Evolutionary conservation across 64 coral and sea anemone genomes (phyloP).

Genomic region (Pocillopora verrucosa): DNA sequence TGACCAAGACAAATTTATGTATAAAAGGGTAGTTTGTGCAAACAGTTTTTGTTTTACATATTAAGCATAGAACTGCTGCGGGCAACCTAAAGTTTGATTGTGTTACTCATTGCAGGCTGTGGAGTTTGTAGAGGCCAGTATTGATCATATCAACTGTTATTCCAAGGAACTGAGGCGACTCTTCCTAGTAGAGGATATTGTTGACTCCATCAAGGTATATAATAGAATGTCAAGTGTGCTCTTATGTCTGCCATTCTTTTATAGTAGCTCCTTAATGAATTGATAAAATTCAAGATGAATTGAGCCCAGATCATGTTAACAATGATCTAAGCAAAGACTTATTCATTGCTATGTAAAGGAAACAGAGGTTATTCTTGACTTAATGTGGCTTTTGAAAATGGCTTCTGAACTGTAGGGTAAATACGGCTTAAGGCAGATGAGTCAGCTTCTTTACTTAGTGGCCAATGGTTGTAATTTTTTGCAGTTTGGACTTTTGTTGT

Average conservation of each 20-base stretch:
- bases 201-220: slow-evolving; percentile 95
- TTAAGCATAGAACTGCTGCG: background rate
- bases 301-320: no score
- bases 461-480: background rate
- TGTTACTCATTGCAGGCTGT: slow-evolving; percentile 53
- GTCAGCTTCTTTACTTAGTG: no score
- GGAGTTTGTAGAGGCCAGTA: slow-evolving; percentile 66
- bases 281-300: background rate
- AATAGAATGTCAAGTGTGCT: background rate
- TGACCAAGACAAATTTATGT: no score
- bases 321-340: no score
- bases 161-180: slow-evolving; percentile 78
- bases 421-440: no score
- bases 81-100: background rate
- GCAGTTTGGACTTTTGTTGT: slow-evolving; percentile 89
- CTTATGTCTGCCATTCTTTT: background rate
- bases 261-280: background rate
- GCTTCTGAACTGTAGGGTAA: background rate
- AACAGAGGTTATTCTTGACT: no score
- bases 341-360: no score
- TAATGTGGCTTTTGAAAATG: no score
- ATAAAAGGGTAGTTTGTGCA: no score
- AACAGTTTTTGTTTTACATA: background rate
- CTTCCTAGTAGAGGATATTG: slow-evolving; percentile 98
- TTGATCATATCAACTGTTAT: slow-evolving; percentile 64